phyloP scores from a whole-genome alignment of 1,140 invertebrate species.

The Kradibia gibbosae region DNA sequence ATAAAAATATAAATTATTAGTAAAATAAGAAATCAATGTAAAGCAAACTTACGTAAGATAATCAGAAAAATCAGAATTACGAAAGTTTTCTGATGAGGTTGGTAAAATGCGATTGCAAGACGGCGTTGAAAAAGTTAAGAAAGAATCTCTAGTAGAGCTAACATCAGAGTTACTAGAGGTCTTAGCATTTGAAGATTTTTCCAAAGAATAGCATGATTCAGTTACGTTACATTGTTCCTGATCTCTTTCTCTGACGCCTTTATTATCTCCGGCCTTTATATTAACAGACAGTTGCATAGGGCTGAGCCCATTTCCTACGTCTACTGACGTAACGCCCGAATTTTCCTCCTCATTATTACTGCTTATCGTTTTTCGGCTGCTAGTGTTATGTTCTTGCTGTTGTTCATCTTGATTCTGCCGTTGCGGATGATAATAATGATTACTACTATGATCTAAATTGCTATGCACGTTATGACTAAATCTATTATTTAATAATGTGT shows the following conservation, averaged over 20 bases:
- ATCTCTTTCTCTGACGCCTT: background rate
- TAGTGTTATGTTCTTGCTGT: background rate
- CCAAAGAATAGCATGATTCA: slow-evolving; percentile 12
- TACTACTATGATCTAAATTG: slow-evolving; percentile 58
- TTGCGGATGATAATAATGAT: slow-evolving; percentile 51
- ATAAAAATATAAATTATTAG: background rate
- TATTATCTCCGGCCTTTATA: background rate
- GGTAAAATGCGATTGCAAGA: slow-evolving; percentile 41
- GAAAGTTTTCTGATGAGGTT: slow-evolving; percentile 49
- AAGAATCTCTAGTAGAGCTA: background rate
- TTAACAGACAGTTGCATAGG: background rate
- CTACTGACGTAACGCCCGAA: background rate
- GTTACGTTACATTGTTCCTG: background rate
- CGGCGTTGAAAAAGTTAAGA: slow-evolving; percentile 34
- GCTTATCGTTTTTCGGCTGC: background rate
- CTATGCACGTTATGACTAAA: slow-evolving; percentile 51
- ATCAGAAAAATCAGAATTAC: slow-evolving; percentile 70
- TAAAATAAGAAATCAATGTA: background rate
- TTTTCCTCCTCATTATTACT: background rate
- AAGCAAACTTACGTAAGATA: slow-evolving; percentile 73
- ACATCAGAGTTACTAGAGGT: slow-evolving; percentile 31
- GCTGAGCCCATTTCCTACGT: background rate
- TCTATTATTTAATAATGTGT: slow-evolving; percentile 30
- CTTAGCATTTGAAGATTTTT: background rate
- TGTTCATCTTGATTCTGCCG: slow-evolving; percentile 28